Conservation (phyloP, 2,888 invertebrate genomes). For the Cancer borealis region DNA sequence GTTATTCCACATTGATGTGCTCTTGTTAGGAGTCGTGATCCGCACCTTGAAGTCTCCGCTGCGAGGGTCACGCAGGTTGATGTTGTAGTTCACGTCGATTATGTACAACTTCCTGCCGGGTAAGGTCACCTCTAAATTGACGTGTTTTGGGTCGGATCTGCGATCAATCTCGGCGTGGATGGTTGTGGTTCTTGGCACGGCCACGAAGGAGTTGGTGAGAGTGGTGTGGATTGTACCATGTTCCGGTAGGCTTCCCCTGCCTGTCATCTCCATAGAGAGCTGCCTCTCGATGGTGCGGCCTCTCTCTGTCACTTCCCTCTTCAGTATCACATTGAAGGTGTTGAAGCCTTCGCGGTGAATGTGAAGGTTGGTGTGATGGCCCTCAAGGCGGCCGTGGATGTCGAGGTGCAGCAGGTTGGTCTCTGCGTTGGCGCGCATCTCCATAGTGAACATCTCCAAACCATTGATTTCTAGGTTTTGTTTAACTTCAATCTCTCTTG, state of each 20-base stretch:
- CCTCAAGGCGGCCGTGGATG: slow-evolving; percentile 57
- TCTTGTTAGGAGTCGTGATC: slow-evolving; percentile 61
- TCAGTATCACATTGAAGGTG: slow-evolving; percentile 57
- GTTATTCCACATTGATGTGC: slow-evolving; percentile 59
- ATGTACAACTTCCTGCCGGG: slow-evolving; percentile 54
- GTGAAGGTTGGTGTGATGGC: slow-evolving; percentile 70
- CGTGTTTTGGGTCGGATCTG: slow-evolving; percentile 52
- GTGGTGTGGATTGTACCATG: slow-evolving; percentile 58
- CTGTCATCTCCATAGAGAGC: slow-evolving; percentile 63
- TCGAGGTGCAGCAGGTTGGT: slow-evolving; percentile 55
- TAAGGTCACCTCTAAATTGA: slow-evolving; percentile 64
- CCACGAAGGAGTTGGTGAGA: slow-evolving; percentile 71
- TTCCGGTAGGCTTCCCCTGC: slow-evolving; percentile 58
- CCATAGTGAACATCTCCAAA: slow-evolving; percentile 65
- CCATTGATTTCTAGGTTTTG: slow-evolving; percentile 61
- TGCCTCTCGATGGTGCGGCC: slow-evolving; percentile 48
- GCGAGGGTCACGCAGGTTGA: background rate
- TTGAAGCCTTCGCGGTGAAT: slow-evolving; percentile 61
- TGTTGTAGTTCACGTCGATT: slow-evolving; percentile 64
- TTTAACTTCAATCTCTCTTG: background rate
- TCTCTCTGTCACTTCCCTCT: slow-evolving; percentile 31
- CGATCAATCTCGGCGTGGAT: slow-evolving; percentile 63
- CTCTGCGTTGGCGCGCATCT: slow-evolving; percentile 44
- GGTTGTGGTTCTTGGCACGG: slow-evolving; percentile 56
- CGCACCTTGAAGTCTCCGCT: slow-evolving; percentile 66